Base-by-base conservation (phyloP, 1,140 invertebrate species). In the Anadara kagoshimensis region DNA sequence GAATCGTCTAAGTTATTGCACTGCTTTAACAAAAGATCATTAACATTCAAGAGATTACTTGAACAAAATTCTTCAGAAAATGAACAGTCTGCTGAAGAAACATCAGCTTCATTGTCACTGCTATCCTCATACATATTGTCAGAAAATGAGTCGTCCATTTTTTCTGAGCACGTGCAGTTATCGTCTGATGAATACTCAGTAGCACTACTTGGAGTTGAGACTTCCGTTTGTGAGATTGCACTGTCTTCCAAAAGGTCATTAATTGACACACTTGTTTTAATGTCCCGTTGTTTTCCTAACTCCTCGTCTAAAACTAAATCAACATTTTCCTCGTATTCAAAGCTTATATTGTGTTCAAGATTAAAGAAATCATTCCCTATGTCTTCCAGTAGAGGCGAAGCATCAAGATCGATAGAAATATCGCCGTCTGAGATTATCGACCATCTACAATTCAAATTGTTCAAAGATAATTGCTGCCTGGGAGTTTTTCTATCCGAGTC, bases 261-360 rank as follows among this genome's bases (percentile, higher is more conserved):
- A 36, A 36, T 36, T 36, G 29, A 36, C 16, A 81, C 64, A 1
- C 74, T 76, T 14, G 71, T 54, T 49, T 59, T 59, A 22, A 61
- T 65, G 16, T 18, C 20, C 26, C 58, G 57, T 53, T 56, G 26
- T 16, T 66, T 56, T 5, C 59, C 26, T 5, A 56, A 29, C 5
- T 64, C 63, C 16, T 76, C 70, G 44, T 78, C 79, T 14, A 83
- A 56, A 29, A 72, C 47, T 20, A 53, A 45, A 14, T 81, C 79
- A n/a, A 78, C 53, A 26, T 70, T 61, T 24, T 79, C 77, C 56
- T 83, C 81, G 64, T 81, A 83, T 61, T 81, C 75, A 20, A 75
- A 81, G 54, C 75, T 78, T n/a, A 76, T 70, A 22, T 71, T 66
- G 44, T 82, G 70, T 7, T 74, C 75, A 8, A 77, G 69, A 12